Conservation (phyloP, 2,113 vertebrate species). For the Fregetta grallaria region DNA sequence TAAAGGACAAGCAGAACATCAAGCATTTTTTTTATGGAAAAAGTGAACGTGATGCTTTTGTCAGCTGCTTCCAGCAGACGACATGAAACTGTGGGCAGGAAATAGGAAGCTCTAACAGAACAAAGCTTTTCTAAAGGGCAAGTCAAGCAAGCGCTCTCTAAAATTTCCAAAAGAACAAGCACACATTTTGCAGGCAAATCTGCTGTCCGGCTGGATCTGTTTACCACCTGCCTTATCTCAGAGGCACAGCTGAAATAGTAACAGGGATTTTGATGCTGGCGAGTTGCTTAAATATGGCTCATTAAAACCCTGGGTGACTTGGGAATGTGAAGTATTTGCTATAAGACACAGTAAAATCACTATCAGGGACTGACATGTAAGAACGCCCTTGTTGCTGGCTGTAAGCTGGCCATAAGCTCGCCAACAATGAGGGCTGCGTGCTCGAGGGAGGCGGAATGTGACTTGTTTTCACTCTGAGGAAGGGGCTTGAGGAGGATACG, state of each 20-base stretch:
- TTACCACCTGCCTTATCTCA: conserved; percentile 66
- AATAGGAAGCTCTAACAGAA: neutral
- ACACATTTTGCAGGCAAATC: conserved; percentile 33
- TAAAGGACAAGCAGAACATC: conserved; percentile 1
- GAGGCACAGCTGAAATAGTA: conserved; percentile 62
- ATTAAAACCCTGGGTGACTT: conserved; percentile 31
- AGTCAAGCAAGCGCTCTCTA: conserved; percentile 3
- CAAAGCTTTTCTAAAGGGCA: conserved; percentile 68
- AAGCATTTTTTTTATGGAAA: neutral
- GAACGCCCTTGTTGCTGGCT: neutral
- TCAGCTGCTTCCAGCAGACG: conserved; percentile 15
- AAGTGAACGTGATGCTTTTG: neutral
- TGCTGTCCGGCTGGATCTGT: conserved; percentile 49
- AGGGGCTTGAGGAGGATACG: neutral
- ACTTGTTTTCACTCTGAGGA: neutral
- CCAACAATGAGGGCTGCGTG: neutral
- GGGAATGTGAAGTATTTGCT: conserved; percentile 15
- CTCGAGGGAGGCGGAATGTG: neutral
- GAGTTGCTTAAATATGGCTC: conserved; percentile 21
- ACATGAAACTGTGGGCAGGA: neutral
- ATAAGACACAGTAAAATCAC: neutral
- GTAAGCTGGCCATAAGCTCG: neutral
- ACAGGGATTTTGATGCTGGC: conserved; percentile 24
- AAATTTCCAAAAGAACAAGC: conserved; percentile 44
- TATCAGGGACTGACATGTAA: neutral